A percentile compares a stretch with the other conserved stretches of the same genome.
Evolutionary conservation across 2,797 vertebrate species (phyloP).

Genomic region (Eospalax fontanierii): DNA sequence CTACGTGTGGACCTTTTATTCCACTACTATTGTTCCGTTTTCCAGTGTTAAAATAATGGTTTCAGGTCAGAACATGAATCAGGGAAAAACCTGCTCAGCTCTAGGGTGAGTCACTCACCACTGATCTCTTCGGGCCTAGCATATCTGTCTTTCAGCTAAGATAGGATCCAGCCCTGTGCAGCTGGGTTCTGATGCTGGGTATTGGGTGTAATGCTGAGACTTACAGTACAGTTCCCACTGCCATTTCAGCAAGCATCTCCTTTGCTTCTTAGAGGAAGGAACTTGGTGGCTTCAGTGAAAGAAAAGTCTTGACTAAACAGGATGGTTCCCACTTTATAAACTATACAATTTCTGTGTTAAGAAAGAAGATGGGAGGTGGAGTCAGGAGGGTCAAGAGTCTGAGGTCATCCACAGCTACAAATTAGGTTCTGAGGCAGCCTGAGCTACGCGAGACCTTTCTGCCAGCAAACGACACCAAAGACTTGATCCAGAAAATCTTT

Average conservation of each 20-base stretch:
- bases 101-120: constrained; percentile 59
- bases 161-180: constrained; percentile 85
- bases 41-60: constrained; percentile 87
- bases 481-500: neutral
- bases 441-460: neutral
- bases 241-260: constrained; percentile 89
- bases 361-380: neutral
- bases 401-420: neutral
- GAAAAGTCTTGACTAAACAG: neutral
- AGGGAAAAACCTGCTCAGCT: constrained; percentile 65
- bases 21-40: constrained; percentile 88
- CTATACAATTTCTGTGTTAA: neutral
- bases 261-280: neutral
- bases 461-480: neutral
- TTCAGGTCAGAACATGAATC: constrained; percentile 79
- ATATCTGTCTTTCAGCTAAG: constrained; percentile 32
- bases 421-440: no score
- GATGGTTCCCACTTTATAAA: neutral
- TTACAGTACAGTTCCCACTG: constrained; percentile 88
- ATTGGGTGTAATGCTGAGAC: constrained; percentile 93
- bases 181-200: constrained; percentile 87
- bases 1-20: constrained; percentile 91
- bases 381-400: neutral
- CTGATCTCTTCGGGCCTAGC: constrained; percentile 12
- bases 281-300: neutral